phyloP scores from a whole-genome alignment of 2,113 vertebrate genomes.

The Mastomys coucha region DNA sequence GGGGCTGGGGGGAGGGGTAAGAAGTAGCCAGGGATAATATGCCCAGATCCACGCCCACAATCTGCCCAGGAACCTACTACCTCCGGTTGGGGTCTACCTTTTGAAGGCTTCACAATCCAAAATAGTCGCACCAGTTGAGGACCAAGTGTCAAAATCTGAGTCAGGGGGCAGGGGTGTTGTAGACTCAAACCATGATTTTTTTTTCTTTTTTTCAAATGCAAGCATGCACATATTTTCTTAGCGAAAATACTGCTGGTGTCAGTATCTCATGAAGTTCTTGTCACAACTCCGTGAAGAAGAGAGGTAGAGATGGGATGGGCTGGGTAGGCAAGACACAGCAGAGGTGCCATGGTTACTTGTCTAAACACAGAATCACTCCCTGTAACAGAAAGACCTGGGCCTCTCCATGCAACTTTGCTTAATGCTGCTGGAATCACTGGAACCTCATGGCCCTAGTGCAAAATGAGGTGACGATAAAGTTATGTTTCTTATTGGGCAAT shows the following conservation, averaged over 20 bases:
- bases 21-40: neutral
- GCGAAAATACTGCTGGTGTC: neutral
- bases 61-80: neutral
- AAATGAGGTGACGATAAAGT: neutral
- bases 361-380: neutral
- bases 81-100: neutral
- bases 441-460: neutral
- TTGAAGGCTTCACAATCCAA: neutral
- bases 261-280: neutral
- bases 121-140: neutral
- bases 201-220: neutral
- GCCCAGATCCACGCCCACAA: neutral
- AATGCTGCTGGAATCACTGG: fast-evolving
- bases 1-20: neutral
- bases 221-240: neutral
- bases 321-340: neutral
- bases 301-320: neutral
- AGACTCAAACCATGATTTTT: neutral
- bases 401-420: neutral
- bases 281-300: neutral
- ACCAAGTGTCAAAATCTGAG: neutral
- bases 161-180: neutral
- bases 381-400: neutral
- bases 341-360: fast-evolving
- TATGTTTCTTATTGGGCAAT: fast-evolving